Evolutionary conservation across 2,113 vertebrate species (phyloP).

Genomic region (Mesitornis unicolor): DNA sequence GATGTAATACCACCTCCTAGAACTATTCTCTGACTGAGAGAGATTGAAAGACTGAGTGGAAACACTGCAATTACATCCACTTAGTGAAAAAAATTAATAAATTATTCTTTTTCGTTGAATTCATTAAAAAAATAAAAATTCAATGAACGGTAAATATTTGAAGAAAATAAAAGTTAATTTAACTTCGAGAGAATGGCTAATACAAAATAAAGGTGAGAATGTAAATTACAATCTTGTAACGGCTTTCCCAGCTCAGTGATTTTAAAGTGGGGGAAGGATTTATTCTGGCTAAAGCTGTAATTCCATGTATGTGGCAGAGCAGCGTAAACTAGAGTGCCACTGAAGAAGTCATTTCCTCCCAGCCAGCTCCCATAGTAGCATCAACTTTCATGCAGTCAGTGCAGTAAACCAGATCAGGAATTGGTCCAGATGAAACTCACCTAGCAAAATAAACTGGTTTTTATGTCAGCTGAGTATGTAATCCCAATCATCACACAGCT

Average conservation of each 20-base stretch:
- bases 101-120: neutral
- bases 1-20: neutral
- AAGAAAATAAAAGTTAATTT: neutral
- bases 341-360: neutral
- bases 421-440: neutral
- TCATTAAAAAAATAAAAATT: neutral
- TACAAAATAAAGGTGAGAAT: neutral
- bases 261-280: neutral
- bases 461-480: neutral
- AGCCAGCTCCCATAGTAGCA: accelerated
- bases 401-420: neutral
- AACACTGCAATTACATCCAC: neutral
- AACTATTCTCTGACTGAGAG: neutral
- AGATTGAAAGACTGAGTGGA: neutral
- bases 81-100: neutral
- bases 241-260: neutral
- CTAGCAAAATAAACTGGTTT: neutral
- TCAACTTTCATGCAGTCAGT: neutral
- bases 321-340: neutral
- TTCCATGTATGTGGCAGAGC: neutral
- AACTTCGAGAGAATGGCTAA: neutral
- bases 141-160: neutral
- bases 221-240: neutral
- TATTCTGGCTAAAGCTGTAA: neutral
- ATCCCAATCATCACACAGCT: neutral